Conservation (phyloP, 2,113 vertebrate genomes). For the Clarias magur region DNA sequence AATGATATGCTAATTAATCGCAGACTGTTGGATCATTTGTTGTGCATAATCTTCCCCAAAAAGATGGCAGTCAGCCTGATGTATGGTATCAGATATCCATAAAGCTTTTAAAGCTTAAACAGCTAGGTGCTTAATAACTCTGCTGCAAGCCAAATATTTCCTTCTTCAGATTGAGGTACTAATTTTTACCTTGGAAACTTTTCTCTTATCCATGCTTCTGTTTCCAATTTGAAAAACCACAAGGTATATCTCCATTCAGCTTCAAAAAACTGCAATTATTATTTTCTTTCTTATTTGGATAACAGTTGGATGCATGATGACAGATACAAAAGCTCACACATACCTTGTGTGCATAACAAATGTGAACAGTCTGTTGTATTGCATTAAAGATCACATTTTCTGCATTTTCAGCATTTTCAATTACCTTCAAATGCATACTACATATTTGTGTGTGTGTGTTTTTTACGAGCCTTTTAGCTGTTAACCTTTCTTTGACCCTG, state of each 20-base stretch:
- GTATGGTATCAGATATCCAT: constrained; percentile 25
- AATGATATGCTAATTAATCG: constrained; percentile 46
- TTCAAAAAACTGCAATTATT: constrained; percentile 18
- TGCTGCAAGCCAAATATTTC: constrained; percentile 23
- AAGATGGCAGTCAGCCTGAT: constrained; percentile 26
- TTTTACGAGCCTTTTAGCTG: constrained; percentile 26
- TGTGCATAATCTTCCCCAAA: constrained; percentile 39
- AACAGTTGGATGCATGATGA: not conserved
- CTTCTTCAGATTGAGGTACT: not conserved
- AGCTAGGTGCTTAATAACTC: constrained; percentile 32
- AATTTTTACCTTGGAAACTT: not conserved
- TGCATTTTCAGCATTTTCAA: constrained; percentile 2
- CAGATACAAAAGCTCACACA: not conserved
- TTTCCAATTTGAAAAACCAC: constrained; percentile 19
- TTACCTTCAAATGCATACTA: not conserved
- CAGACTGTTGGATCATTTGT: constrained; percentile 31
- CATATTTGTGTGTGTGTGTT: not conserved
- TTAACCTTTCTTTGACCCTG: constrained; percentile 24
- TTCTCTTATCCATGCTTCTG: constrained; percentile 9
- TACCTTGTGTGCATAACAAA: constrained; percentile 12
- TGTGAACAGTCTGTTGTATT: constrained; percentile 19
- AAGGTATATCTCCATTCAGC: not conserved
- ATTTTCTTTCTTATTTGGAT: constrained; percentile 1
- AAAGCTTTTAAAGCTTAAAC: constrained; percentile 12
- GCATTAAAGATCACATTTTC: constrained; percentile 1